Percentiles rank a stretch among this genome's conserved stretches.
Evolutionary conservation across 1,140 invertebrate species (phyloP).

Genomic region (Drosophila arizonae): DNA sequence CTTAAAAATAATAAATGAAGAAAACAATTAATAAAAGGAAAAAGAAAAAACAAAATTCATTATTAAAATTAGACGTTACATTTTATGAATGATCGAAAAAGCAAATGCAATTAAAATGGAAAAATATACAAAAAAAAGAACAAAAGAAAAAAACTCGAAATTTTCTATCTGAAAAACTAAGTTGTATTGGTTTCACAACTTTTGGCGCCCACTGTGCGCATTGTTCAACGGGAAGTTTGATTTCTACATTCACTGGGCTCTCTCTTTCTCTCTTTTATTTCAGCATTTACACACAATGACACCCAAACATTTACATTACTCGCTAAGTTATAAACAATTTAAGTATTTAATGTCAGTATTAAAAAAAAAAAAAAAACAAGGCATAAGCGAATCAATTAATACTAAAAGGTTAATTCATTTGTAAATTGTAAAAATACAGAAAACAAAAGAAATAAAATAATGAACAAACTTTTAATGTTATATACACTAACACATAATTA

Average conservation of each 20-base stretch:
- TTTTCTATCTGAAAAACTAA: constrained; percentile 24
- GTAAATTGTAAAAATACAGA: constrained; percentile 67
- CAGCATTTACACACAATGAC: constrained; percentile 52
- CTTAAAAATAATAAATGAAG: constrained; percentile 44
- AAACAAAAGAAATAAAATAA: constrained; percentile 40
- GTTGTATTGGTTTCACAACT: constrained; percentile 65
- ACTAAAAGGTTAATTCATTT: constrained; percentile 54
- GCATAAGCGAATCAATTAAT: constrained; percentile 40
- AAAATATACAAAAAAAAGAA: constrained; percentile 58
- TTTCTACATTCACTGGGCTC: constrained; percentile 29
- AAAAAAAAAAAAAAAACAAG: constrained; percentile 35
- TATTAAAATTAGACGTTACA: constrained; percentile 82
- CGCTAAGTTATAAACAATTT: constrained; percentile 36
- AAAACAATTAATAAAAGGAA: constrained; percentile 24
- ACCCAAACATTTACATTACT: no score
- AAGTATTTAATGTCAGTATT: constrained; percentile 73
- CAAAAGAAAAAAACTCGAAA: constrained; percentile 41
- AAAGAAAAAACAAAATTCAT: constrained; percentile 58
- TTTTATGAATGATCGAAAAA: constrained; percentile 79
- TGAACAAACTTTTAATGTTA: constrained; percentile 69
- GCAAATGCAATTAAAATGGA: constrained; percentile 79
- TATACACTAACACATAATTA: constrained; percentile 16
- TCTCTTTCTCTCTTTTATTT: constrained; percentile 44
- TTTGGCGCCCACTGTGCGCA: constrained; percentile 1
- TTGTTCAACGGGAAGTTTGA: constrained; percentile 63